Conservation (phyloP, 2,888 invertebrate genomes). For the Drosophila maculinotata region DNA sequence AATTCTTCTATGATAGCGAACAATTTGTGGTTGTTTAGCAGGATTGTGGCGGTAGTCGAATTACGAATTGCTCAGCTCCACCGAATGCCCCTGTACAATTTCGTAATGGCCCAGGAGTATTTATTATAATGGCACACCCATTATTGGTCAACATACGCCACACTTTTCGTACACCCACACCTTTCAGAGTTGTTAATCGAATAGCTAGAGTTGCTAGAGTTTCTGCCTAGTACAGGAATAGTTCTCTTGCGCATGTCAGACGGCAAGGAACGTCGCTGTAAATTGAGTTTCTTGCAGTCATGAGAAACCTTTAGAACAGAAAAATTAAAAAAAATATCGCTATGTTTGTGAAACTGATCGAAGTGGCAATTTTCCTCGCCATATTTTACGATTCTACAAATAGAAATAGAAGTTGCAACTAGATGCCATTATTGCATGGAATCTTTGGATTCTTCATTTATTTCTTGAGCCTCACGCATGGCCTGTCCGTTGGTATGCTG, state of each 20-base stretch:
- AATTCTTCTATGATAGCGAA: slow-evolving; percentile 34
- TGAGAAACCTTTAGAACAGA: slow-evolving; percentile 24
- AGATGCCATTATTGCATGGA: slow-evolving; percentile 35
- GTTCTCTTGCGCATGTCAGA: slow-evolving; percentile 45
- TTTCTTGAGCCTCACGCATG: slow-evolving; percentile 50
- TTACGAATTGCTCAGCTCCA: slow-evolving; percentile 5
- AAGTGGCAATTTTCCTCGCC: slow-evolving; percentile 46
- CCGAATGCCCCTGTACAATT: slow-evolving; percentile 20
- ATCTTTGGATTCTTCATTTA: slow-evolving; percentile 23
- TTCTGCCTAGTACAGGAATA: slow-evolving; percentile 2
- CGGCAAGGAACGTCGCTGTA: slow-evolving; percentile 36
- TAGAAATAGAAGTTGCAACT: slow-evolving; percentile 53
- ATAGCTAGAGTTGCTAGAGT: slow-evolving; percentile 10
- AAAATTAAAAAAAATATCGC: slow-evolving; percentile 10
- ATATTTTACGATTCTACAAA: slow-evolving; percentile 8
- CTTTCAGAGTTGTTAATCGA: slow-evolving; percentile 35
- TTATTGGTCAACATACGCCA: slow-evolving; percentile 45
- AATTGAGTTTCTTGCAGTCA: slow-evolving; percentile 25
- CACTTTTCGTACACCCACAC: slow-evolving; percentile 15
- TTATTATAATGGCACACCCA: slow-evolving; percentile 51
- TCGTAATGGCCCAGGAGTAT: slow-evolving; percentile 32
- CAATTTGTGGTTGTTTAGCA: slow-evolving; percentile 38
- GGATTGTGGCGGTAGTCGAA: slow-evolving; percentile 14
- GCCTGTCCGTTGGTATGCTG: slow-evolving; percentile 32
- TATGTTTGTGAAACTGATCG: slow-evolving; percentile 48